A percentile compares a stretch with the other conserved stretches of the same genome.
Evolutionary conservation across 92 coral and sea anemone genomes (phyloP).

Genomic region (Palythoa heliodiscus): DNA sequence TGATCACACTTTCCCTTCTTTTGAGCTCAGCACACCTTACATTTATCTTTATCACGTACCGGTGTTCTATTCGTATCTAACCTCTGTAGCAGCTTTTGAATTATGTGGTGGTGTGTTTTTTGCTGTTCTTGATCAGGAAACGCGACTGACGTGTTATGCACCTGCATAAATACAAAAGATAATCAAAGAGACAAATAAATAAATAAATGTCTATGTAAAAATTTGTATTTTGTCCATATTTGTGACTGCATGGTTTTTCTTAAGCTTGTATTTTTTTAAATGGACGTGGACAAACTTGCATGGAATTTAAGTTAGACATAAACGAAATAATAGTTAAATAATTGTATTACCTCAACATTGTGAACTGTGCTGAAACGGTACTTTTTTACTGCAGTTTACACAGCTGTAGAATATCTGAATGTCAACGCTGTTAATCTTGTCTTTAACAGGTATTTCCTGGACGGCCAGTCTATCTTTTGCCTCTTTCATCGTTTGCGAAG

Average conservation of each 20-base stretch:
- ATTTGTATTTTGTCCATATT: neutral
- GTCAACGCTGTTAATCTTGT: constrained; percentile 52
- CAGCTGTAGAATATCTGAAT: constrained; percentile 45
- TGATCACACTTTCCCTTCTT: too few relatives aligned
- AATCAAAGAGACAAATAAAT: neutral
- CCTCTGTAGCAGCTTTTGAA: too few relatives aligned
- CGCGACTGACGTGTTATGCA: neutral
- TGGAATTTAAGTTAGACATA: neutral
- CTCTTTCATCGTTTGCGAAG: constrained; percentile 34
- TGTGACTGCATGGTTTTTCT: neutral
- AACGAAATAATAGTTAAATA: constrained; percentile 2
- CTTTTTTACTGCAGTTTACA: constrained; percentile 51
- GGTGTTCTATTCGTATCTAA: too few relatives aligned
- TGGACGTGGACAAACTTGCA: neutral
- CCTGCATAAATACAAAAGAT: constrained; percentile 7
- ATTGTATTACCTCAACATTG: constrained; percentile 9
- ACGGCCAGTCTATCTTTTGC: constrained; percentile 41
- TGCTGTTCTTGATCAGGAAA: constrained; percentile 3
- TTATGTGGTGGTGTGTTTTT: neutral
- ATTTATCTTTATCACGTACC: too few relatives aligned
- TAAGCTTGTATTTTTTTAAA: neutral
- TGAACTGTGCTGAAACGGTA: constrained; percentile 45
- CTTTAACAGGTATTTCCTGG: constrained; percentile 41
- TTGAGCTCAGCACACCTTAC: too few relatives aligned
- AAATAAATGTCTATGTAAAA: neutral